phyloP scores from a whole-genome alignment of 2,888 invertebrate genomes.

The Pecten maximus region DNA sequence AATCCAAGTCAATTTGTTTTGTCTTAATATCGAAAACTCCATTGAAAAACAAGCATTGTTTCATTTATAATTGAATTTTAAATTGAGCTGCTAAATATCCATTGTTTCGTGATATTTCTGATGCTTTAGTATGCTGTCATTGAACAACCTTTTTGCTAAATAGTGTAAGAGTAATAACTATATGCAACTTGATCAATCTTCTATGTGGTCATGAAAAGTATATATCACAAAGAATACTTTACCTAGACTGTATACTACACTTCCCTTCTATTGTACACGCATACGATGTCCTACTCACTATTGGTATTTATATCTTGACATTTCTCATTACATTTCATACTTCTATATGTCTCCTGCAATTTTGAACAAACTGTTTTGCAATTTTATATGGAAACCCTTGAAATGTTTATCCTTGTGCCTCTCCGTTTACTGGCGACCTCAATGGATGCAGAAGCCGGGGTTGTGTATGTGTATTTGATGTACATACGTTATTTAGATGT shows the following conservation, averaged over 20 bases:
- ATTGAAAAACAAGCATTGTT: not conserved
- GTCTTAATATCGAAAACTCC: not conserved
- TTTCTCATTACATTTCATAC: not conserved
- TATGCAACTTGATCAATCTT: not conserved
- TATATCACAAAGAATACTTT: too few species aligned
- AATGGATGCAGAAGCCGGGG: not conserved
- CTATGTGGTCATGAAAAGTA: too few species aligned
- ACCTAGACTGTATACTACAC: too few species aligned
- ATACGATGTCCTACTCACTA: not conserved
- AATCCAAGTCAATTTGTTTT: not conserved
- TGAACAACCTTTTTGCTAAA: not conserved
- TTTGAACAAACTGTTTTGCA: conserved; percentile 27
- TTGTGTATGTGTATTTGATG: not conserved
- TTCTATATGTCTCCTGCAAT: not conserved
- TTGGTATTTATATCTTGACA: not conserved
- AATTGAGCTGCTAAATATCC: not conserved
- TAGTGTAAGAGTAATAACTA: not conserved
- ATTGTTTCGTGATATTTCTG: not conserved
- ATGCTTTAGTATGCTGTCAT: not conserved
- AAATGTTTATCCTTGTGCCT: not conserved
- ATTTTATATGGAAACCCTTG: conserved; percentile 9
- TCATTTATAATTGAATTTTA: too few species aligned
- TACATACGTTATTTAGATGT: not conserved
- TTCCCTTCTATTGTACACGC: not conserved
- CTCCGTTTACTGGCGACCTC: not conserved